Evolutionary conservation across 1,140 invertebrate species (phyloP).

Genomic region (Tetraneura akinire): DNA sequence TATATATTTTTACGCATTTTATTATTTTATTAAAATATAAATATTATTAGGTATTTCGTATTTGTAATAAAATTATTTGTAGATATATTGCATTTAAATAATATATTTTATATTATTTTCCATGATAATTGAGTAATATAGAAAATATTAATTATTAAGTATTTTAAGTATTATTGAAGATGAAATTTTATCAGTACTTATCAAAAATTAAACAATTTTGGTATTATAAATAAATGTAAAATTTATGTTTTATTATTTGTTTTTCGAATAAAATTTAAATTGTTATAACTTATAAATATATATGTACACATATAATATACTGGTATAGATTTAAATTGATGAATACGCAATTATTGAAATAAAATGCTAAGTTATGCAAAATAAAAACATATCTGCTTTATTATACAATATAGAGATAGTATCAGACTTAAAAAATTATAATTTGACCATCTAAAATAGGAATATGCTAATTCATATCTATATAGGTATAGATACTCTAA

Average conservation of each 20-base stretch:
- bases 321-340: background rate
- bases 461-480: slow-evolving; percentile 18
- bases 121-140: no score
- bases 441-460: slow-evolving; percentile 27
- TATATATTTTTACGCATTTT: no score
- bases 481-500: background rate
- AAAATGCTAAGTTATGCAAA: slow-evolving; percentile 25
- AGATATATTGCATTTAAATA: no score
- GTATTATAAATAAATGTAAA: background rate
- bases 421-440: slow-evolving; percentile 25
- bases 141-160: no score
- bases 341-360: slow-evolving; percentile 20
- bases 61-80: no score
- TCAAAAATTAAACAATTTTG: background rate
- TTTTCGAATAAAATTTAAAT: background rate
- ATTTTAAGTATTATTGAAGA: no score
- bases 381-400: slow-evolving; percentile 1
- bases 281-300: background rate
- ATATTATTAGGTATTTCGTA: no score
- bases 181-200: no score
- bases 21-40: no score
- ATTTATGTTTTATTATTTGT: background rate
- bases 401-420: slow-evolving; percentile 16
- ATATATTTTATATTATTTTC: no score
- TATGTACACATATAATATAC: no score